Evolutionary conservation across 2,888 invertebrate genomes (phyloP), one percentile per base, ranked within the genome.

Genomic region (Conomelus anceps): DNA sequence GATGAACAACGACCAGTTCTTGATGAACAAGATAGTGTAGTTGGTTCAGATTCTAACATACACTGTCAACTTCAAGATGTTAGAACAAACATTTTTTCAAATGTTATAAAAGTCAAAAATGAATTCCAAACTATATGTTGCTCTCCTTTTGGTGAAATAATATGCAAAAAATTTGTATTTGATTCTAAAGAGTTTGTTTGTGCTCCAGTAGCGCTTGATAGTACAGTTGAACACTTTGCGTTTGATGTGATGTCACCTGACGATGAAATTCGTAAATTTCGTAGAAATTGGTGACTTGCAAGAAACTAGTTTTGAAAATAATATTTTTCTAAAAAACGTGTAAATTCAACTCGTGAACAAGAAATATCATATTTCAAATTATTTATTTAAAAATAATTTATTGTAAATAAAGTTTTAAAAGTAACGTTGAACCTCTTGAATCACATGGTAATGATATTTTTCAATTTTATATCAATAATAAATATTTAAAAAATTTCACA

Each of bases 181-280:
- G 63, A 63, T n/a, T 63, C n/a, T n/a, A 63, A 13, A 63, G 63
- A 63, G 63, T 63, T 63, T 9, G 63, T 63, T n/a, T 63, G 1
- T 63, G 63, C 63, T 3, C 88, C 22, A 63, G 84, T 87, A 26
- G 85, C 86, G 22, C 85, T 88, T 84, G 89, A 90, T 90, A 86
- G 85, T 26, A 90, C 91, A 34, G 90, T 94, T 88, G 91, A 91
- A 90, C 92, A 92, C 86, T 96, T 96, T 93, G 93, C 94, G 90
- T 96, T 96, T 93, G 93, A 94, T 29, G 93, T 93, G 84, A 94
- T 94, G 1, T 96, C 96, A 0, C 96, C 96, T 13, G 95, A 96
- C 93, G 95, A 94, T 92, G 91, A 93, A 89, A 94, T 95, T 89
- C 93, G 92, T n/a, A 92, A 92, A 89, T 92, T 93, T 92, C 92